Percentiles rank a stretch among this genome's conserved stretches.
These are phyloP conservation scores for Zaprionus gabonicus DNA, from an alignment of 1,140 invertebrate species.

Conservation along the genomic window DNA sequence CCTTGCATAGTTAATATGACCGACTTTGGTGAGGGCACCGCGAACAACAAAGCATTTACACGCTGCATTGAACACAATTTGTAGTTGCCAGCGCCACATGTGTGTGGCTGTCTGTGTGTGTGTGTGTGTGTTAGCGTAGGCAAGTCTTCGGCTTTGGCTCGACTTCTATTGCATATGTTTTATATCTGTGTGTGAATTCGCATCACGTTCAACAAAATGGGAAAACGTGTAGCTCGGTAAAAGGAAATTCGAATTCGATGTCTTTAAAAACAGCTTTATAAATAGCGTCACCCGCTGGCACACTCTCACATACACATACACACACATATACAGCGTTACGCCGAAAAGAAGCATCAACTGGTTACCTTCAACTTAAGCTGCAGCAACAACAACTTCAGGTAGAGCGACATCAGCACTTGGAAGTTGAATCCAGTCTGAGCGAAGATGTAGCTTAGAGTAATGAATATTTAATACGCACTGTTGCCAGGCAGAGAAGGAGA, in stretches of 20 bases:
- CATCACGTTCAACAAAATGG: slow-evolving; percentile 72
- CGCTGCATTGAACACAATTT: slow-evolving; percentile 48
- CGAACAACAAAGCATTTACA: slow-evolving; percentile 55
- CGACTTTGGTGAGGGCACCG: slow-evolving; percentile 1
- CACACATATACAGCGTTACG: slow-evolving; percentile 7
- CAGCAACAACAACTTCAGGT: slow-evolving; percentile 23
- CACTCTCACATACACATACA: neutral
- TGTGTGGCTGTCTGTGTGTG: neutral
- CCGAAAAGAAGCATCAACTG: slow-evolving; percentile 24
- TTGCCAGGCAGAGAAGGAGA: neutral
- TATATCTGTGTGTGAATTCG: slow-evolving; percentile 61
- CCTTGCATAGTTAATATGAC: slow-evolving; percentile 8
- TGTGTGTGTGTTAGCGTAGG: slow-evolving; percentile 12
- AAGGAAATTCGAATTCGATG: slow-evolving; percentile 76
- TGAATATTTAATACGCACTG: slow-evolving; percentile 75
- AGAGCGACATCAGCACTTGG: slow-evolving; percentile 19
- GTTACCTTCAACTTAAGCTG: slow-evolving; percentile 25
- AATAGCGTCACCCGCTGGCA: slow-evolving; percentile 29
- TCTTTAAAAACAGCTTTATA: slow-evolving; percentile 79
- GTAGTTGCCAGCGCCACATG: slow-evolving; percentile 5
- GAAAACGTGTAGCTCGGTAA: slow-evolving; percentile 67
- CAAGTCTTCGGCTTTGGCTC: slow-evolving; percentile 22
- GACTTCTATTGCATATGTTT: slow-evolving; percentile 56
- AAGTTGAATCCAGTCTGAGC: slow-evolving; percentile 37
- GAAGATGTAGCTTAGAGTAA: slow-evolving; percentile 73